A percentile compares a stretch with the other conserved stretches of the same genome.
These are phyloP conservation scores for Chamaetylas fuelleborni DNA, from an alignment of 2,113 vertebrate genomes.

Conservation along the genomic window DNA sequence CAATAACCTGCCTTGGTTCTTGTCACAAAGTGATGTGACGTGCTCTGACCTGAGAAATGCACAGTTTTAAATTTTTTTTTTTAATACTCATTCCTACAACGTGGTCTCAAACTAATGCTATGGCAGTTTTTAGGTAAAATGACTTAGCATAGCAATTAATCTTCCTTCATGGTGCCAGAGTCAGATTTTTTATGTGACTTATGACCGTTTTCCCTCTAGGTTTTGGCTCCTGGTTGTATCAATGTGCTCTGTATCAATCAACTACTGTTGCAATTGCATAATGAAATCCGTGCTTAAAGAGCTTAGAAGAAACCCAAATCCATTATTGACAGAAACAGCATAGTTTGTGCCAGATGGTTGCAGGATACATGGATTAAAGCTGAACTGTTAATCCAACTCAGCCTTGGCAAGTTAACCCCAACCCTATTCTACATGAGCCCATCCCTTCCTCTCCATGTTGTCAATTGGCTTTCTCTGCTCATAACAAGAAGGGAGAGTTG, in stretches of 20 bases:
- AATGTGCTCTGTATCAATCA: neutral
- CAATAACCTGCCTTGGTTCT: neutral
- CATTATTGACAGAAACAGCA: neutral
- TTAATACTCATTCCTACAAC: neutral
- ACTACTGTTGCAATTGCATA: neutral
- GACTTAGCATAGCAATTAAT: neutral
- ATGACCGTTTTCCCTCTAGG: neutral
- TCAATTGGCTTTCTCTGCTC: neutral
- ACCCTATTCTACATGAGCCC: neutral
- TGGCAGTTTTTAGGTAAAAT: neutral
- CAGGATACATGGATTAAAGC: neutral
- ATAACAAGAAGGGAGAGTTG: neutral
- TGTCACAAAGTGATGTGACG: neutral
- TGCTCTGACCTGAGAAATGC: neutral
- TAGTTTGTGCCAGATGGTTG: neutral
- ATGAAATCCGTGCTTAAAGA: constrained; percentile 27
- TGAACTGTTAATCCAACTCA: neutral
- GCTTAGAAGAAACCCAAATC: constrained; percentile 4
- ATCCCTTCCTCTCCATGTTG: neutral
- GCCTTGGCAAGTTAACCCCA: neutral
- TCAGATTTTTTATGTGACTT: neutral
- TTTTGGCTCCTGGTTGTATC: constrained; percentile 5
- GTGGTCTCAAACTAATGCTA: neutral
- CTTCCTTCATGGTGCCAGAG: neutral
- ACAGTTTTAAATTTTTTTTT: neutral